Conservation (phyloP, 2,113 vertebrate species). For the Nannospalax galili region DNA sequence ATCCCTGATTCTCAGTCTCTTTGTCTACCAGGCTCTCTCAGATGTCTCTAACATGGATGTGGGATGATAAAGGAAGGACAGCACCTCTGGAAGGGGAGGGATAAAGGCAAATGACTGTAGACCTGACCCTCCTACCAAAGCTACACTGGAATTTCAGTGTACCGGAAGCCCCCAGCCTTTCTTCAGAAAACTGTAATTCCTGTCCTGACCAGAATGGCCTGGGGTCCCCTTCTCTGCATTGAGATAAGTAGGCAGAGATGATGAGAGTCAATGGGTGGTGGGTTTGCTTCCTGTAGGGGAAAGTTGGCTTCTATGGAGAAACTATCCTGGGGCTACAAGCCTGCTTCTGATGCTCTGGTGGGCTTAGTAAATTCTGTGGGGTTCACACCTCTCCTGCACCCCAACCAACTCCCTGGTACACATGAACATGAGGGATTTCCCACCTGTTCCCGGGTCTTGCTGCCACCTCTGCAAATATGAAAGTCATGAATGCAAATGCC, state of each 20-base stretch:
- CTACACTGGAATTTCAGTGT: background rate
- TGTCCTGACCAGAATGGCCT: rapidly evolving
- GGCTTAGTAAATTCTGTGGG: background rate
- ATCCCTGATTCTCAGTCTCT: too few relatives aligned
- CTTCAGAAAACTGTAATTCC: background rate
- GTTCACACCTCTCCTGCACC: background rate
- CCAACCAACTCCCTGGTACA: background rate
- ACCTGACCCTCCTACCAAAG: background rate
- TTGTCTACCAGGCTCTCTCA: too few relatives aligned
- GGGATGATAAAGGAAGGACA: conserved; percentile 60
- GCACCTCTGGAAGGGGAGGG: background rate
- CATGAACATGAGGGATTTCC: background rate
- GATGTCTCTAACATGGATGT: conserved; percentile 71
- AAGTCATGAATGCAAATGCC: background rate
- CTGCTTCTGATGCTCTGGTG: background rate
- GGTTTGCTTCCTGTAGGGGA: background rate
- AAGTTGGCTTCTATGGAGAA: background rate
- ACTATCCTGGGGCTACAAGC: background rate
- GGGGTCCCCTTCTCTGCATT: rapidly evolving
- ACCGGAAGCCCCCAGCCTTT: background rate
- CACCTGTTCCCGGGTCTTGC: background rate
- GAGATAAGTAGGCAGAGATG: rapidly evolving
- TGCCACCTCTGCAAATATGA: background rate
- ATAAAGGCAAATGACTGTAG: background rate
- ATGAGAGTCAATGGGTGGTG: background rate